Percentiles rank a stretch among this genome's conserved stretches.
These are phyloP conservation scores for Vultur gryphus DNA, from an alignment of 2,797 vertebrate species.

Conservation along the genomic window DNA sequence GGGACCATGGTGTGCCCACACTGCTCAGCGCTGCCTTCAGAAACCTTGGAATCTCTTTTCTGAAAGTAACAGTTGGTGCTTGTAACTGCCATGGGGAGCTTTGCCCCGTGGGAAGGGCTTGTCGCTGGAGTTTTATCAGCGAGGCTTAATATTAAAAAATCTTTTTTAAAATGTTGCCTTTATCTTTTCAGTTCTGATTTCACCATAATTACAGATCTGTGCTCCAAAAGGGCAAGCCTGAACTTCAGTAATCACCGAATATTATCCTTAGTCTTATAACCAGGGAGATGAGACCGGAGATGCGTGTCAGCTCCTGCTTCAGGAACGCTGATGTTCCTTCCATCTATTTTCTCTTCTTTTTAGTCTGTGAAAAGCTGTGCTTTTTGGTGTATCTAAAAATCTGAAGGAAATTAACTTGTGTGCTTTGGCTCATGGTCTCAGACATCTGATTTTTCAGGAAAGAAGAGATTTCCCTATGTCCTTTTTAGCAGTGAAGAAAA, in stretches of 20 bases:
- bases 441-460: neutral
- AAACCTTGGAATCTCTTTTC: neutral
- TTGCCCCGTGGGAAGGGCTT: neutral
- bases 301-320: neutral
- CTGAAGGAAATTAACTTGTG: neutral
- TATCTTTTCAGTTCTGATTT: neutral
- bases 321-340: neutral
- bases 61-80: neutral
- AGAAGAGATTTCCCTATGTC: neutral
- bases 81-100: fast-evolving
- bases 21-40: neutral
- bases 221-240: neutral
- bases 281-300: neutral
- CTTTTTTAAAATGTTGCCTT: neutral
- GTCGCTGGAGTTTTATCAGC: neutral
- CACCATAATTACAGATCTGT: neutral
- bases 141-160: neutral
- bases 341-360: neutral
- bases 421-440: neutral
- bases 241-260: neutral
- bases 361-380: neutral
- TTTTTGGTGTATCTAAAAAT: neutral
- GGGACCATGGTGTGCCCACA: neutral
- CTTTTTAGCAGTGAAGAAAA: neutral
- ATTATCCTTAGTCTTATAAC: neutral